Evolutionary conservation across 2,888 invertebrate genomes (phyloP), one percentile per base, ranked within the genome.

Genomic region (Rhogogaster chlorosoma): DNA sequence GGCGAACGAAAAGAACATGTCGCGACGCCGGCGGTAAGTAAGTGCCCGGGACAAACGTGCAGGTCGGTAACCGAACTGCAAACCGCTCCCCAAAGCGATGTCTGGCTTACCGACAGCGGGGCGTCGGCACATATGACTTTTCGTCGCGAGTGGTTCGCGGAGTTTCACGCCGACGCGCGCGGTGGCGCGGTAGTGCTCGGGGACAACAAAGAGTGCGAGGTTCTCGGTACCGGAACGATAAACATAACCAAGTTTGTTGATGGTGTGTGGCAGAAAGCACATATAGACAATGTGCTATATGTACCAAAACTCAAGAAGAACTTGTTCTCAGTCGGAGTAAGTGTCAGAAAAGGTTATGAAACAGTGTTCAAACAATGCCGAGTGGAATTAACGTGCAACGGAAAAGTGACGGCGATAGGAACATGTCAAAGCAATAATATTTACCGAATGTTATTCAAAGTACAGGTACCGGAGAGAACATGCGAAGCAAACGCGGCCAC

Each of bases 211-310:
- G 71, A 67, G 42, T 87, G 86, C 32, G 64, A 57, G 49, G 86
- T 75, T 15, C 36, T 45, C 36, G 86, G 84, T 10, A 49, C 36
- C 22, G 86, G 86, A 15, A 84, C 78, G 77, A 71, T 84, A 26
- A n/a, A 10, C 18, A 80, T 84, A 49, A 26, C 22, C n/a, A 80
- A 73, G 78, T 82, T 67, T 49, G 86, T 86, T 45, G 71, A 84
- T 15, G 64, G 80, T 45, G 53, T 57, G 29, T 86, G 86, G 86
- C 70, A 83, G 77, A 38, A 67, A 38, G 83, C 75, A 67, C 38
- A 77, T 42, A 86, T 86, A n/a, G 83, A 87, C 36, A 82, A 88
- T 85, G 88, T 88, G 10, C 83, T 87, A 84, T 87, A 85, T 84
- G 86, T 87, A 57, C 86, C 87, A 53, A 85, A 86, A 80, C 61